A percentile compares a stretch with the other conserved stretches of the same genome.
Conservation (phyloP, 2,888 invertebrate genomes). For the Disparrhopalites patrizii region DNA sequence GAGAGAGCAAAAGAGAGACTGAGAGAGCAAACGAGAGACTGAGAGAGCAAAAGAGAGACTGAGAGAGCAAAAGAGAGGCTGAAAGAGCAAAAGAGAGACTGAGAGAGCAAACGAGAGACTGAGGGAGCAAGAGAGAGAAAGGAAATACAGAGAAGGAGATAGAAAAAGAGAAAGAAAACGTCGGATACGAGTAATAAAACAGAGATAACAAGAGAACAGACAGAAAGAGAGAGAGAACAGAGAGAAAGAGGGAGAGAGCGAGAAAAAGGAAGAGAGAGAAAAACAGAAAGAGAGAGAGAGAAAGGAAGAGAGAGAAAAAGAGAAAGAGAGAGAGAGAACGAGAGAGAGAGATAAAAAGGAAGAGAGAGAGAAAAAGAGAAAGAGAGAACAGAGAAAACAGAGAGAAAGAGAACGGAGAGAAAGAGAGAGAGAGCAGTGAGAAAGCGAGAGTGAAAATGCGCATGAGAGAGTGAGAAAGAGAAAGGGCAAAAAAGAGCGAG, state of each 20-base stretch:
- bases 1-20: background rate
- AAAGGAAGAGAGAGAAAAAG: background rate
- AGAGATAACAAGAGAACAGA: background rate
- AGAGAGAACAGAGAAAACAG: background rate
- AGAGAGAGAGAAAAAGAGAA: background rate
- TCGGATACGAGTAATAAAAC: background rate
- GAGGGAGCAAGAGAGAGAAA: too few relatives aligned
- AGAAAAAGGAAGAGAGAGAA: background rate
- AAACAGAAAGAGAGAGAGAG: background rate
- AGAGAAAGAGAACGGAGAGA: too few relatives aligned
- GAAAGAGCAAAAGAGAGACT: background rate
- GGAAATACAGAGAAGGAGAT: background rate
- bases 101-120: background rate
- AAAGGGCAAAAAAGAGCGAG: too few relatives aligned
- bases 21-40: too few relatives aligned
- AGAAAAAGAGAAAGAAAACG: background rate
- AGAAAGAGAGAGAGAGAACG: background rate
- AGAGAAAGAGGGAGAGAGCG: background rate
- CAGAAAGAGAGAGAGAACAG: background rate
- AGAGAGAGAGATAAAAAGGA: background rate
- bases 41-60: too few relatives aligned
- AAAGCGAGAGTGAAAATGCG: too few relatives aligned
- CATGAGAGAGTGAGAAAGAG: background rate
- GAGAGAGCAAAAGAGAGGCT: too few relatives aligned
- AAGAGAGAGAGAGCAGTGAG: too few relatives aligned